Evolutionary conservation across 2,888 invertebrate species (phyloP).

Genomic region (Thereva unica): DNA sequence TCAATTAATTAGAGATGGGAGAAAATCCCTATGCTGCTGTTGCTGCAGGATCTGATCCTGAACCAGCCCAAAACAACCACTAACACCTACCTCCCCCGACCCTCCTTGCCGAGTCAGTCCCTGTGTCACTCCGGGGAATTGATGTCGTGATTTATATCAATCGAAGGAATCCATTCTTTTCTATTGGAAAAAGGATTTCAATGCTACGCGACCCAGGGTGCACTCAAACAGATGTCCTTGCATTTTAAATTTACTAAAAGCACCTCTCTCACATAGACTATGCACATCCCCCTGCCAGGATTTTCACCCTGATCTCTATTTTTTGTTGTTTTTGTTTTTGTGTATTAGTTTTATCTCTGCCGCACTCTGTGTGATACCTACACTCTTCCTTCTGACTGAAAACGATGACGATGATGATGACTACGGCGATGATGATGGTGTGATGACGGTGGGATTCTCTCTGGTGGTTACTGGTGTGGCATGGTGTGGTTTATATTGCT

Average conservation of each 20-base stretch:
- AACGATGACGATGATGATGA: too few species aligned
- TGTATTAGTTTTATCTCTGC: too few species aligned
- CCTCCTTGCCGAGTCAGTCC: background rate
- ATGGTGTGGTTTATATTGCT: constrained; percentile 2
- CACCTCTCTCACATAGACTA: background rate
- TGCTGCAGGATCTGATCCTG: too few species aligned
- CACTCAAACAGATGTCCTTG: constrained; percentile 36
- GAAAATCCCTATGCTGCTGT: background rate
- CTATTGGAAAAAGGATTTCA: background rate
- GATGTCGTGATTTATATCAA: constrained; percentile 10
- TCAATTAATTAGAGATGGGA: constrained; percentile 19
- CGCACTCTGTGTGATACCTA: too few species aligned
- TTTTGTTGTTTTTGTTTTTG: background rate
- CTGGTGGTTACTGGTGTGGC: constrained; percentile 3
- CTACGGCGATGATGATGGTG: too few species aligned
- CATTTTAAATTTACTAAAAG: constrained; percentile 38
- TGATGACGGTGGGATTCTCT: background rate
- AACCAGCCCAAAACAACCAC: too few species aligned
- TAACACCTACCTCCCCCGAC: background rate
- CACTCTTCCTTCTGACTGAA: too few species aligned
- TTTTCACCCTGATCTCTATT: background rate
- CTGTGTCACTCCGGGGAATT: background rate
- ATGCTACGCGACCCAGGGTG: constrained; percentile 2
- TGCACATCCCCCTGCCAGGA: background rate
- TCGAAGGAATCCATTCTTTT: constrained; percentile 1